Conservation (phyloP, 2,888 invertebrate genomes). For the Caenorhabditis sulstoni region DNA sequence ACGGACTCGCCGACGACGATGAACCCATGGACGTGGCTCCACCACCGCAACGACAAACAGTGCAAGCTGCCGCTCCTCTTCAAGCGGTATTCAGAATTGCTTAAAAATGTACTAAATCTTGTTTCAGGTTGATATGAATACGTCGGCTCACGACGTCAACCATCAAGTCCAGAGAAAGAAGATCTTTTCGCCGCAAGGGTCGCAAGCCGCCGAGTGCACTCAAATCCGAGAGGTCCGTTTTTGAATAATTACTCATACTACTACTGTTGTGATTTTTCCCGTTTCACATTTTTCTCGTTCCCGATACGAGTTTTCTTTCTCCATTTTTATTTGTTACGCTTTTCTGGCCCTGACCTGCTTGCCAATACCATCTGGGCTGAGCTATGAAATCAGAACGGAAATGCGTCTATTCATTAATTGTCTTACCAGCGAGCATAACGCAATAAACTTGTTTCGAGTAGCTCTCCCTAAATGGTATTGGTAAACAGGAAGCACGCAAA, state of each 20-base stretch:
- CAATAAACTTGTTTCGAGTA: conserved; percentile 43
- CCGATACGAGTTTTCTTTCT: background rate
- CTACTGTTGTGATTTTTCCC: background rate
- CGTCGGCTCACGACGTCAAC: conserved; percentile 43
- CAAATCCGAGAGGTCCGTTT: conserved; percentile 51
- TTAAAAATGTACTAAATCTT: background rate
- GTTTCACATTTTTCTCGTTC: conserved; percentile 1
- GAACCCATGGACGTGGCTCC: conserved; percentile 53
- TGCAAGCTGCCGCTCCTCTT: conserved; percentile 27
- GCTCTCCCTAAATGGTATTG: conserved; percentile 29
- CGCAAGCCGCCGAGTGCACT: too few relatives aligned
- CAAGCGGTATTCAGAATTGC: conserved; percentile 11
- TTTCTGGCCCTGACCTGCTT: conserved; percentile 20
- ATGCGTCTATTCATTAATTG: background rate
- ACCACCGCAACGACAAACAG: conserved; percentile 19
- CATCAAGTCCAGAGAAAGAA: conserved; percentile 55
- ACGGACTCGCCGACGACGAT: conserved; percentile 80
- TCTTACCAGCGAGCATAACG: conserved; percentile 15
- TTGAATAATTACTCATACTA: background rate
- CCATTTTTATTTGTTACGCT: conserved; percentile 8
- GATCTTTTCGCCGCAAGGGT: background rate
- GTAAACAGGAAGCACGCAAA: background rate
- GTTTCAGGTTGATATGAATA: conserved; percentile 50
- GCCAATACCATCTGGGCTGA: conserved; percentile 45
- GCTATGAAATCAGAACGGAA: conserved; percentile 11